phyloP scores from a whole-genome alignment of 2,888 invertebrate genomes.

The Drosophila glabriapex region DNA sequence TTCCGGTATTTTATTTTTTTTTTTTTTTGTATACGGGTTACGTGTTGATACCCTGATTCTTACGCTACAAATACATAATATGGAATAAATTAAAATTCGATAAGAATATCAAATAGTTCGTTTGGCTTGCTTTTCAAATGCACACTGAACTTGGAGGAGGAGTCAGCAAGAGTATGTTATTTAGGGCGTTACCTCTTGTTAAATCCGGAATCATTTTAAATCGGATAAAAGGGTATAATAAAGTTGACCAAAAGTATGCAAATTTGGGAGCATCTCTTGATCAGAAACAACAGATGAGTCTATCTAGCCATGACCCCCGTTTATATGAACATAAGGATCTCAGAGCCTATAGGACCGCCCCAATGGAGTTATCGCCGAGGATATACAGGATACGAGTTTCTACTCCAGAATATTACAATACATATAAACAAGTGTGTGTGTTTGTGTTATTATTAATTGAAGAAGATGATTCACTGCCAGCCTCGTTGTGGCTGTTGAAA shows the following conservation, averaged over 20 bases:
- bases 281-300: neutral
- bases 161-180: neutral
- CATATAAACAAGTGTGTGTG: neutral
- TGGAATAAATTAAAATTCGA: neutral
- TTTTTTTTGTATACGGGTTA: neutral
- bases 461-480: neutral
- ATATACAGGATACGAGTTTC: neutral
- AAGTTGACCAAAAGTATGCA: neutral
- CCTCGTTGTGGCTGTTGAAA: neutral
- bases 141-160: neutral
- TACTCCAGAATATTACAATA: neutral
- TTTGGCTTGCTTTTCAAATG: neutral
- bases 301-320: neutral
- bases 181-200: neutral
- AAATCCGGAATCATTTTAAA: neutral
- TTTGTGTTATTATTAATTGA: neutral
- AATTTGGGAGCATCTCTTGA: neutral
- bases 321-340: neutral
- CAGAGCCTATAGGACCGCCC: neutral
- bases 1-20: neutral
- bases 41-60: neutral
- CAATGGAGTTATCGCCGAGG: neutral
- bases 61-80: neutral
- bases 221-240: neutral
- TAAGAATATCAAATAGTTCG: neutral